phyloP scores from a whole-genome alignment of 2,797 vertebrate species.

The Melanotaenia parkinsoni region DNA sequence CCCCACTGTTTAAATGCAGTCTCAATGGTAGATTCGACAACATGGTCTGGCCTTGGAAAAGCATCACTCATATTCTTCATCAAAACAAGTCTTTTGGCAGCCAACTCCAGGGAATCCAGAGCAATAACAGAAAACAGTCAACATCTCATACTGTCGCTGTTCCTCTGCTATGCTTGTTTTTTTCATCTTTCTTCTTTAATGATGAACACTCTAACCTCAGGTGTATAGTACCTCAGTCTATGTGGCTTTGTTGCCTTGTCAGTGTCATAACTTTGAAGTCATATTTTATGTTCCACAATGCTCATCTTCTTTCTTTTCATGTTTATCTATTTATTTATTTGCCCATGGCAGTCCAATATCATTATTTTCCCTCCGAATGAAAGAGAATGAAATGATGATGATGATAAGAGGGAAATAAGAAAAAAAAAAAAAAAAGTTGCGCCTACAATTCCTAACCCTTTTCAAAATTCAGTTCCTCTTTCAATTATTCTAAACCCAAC shows the following conservation, averaged over 20 bases:
- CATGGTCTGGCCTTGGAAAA: constrained; percentile 50
- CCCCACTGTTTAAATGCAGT: constrained; percentile 46
- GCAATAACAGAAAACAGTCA: constrained; percentile 70
- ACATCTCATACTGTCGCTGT: constrained; percentile 61
- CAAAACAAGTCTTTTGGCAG: constrained; percentile 69
- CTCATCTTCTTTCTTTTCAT: constrained; percentile 62
- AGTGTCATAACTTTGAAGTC: constrained; percentile 77
- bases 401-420: constrained; percentile 33
- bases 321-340: constrained; percentile 62
- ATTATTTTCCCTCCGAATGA: constrained; percentile 63
- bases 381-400: constrained; percentile 56
- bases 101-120: constrained; percentile 65
- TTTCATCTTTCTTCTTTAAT: constrained; percentile 71
- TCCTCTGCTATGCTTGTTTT: constrained; percentile 29
- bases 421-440: constrained; percentile 13
- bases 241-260: constrained; percentile 76
- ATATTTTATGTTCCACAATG: constrained; percentile 56
- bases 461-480: constrained; percentile 78
- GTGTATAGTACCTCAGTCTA: constrained; percentile 69
- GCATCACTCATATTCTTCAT: constrained; percentile 69
- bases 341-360: constrained; percentile 66
- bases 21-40: constrained; percentile 13
- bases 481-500: constrained; percentile 81
- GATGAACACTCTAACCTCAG: constrained; percentile 66
- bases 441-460: constrained; percentile 50